These are phyloP conservation scores for Drosophila kurseongensis DNA, from an alignment of 1,140 invertebrate genomes.

Conservation along the genomic window DNA sequence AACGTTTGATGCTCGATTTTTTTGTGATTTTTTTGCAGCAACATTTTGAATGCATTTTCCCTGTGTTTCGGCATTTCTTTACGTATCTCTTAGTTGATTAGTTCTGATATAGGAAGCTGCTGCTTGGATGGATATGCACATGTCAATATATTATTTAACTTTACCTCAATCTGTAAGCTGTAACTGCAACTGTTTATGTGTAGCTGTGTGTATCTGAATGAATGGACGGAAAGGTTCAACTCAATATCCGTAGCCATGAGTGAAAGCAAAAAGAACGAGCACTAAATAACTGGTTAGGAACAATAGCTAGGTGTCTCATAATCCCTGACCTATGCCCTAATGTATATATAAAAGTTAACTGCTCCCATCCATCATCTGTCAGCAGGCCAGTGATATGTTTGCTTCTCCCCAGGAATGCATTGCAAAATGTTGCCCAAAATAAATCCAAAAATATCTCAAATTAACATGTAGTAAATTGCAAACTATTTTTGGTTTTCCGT, in stretches of 20 bases:
- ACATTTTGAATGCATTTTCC: constrained; percentile 74
- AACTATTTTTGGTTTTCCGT: constrained; percentile 33
- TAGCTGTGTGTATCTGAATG: constrained; percentile 57
- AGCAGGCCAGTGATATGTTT: constrained; percentile 65
- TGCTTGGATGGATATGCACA: constrained; percentile 51
- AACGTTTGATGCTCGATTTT: constrained; percentile 15
- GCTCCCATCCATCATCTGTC: constrained; percentile 25
- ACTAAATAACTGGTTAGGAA: constrained; percentile 62
- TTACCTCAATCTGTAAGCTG: constrained; percentile 11
- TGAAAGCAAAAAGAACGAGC: constrained; percentile 31
- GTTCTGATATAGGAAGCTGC: constrained; percentile 47
- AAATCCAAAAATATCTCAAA: constrained; percentile 30
- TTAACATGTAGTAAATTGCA: constrained; percentile 31
- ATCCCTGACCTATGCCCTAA: constrained; percentile 7
- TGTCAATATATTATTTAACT: constrained; percentile 37
- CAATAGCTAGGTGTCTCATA: constrained; percentile 45
- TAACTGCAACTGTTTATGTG: constrained; percentile 17
- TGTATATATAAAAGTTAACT: constrained; percentile 47
- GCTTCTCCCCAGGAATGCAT: constrained; percentile 50
- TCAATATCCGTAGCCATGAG: constrained; percentile 56
- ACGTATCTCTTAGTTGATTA: constrained; percentile 48
- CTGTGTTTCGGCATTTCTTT: constrained; percentile 45
- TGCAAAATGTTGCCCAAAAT: constrained; percentile 71
- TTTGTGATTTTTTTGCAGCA: constrained; percentile 40
- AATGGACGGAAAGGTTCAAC: constrained; percentile 79